Conservation (phyloP, 2,888 invertebrate genomes). For the Clivina fossor region DNA sequence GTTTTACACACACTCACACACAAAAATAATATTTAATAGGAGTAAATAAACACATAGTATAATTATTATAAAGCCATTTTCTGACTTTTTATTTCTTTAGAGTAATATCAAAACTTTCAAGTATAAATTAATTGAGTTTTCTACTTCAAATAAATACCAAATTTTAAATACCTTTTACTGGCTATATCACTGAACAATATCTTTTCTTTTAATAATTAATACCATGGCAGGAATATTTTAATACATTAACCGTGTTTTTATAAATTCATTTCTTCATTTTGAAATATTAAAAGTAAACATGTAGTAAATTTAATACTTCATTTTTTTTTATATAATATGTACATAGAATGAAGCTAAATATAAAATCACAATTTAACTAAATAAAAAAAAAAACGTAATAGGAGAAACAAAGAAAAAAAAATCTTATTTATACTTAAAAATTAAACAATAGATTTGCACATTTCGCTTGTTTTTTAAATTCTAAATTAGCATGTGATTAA, state of each 20-base stretch:
- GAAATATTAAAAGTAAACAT: conserved; percentile 21
- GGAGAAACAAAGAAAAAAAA: conserved; percentile 18
- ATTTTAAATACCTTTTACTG: conserved; percentile 6
- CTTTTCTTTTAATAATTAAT: conserved; percentile 18
- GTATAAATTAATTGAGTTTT: conserved; percentile 14
- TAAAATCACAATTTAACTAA: conserved; percentile 33
- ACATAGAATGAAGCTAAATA: conserved; percentile 27
- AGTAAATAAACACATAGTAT: conserved; percentile 2
- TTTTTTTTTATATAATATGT: conserved; percentile 28
- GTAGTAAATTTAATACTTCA: conserved; percentile 12
- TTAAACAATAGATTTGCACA: conserved; percentile 29
- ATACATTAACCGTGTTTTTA: conserved; percentile 28
- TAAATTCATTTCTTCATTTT: conserved; percentile 24
- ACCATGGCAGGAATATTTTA: conserved; percentile 33
- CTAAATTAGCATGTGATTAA: conserved; percentile 32
- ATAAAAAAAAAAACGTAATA: conserved; percentile 6
- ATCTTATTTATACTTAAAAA: conserved; percentile 14
- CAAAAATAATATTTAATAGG: neutral
- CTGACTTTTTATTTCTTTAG: conserved; percentile 18
- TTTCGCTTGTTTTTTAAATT: conserved; percentile 25
- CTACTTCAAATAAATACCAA: conserved; percentile 27
- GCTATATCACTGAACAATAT: conserved; percentile 30
- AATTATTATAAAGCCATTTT: neutral
- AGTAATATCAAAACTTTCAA: conserved; percentile 21
- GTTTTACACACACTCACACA: neutral